Percentiles rank a stretch among this genome's conserved stretches.
These are phyloP conservation scores for Calliopsis andreniformis DNA, from an alignment of 1,140 invertebrate species.

Conservation along the genomic window DNA sequence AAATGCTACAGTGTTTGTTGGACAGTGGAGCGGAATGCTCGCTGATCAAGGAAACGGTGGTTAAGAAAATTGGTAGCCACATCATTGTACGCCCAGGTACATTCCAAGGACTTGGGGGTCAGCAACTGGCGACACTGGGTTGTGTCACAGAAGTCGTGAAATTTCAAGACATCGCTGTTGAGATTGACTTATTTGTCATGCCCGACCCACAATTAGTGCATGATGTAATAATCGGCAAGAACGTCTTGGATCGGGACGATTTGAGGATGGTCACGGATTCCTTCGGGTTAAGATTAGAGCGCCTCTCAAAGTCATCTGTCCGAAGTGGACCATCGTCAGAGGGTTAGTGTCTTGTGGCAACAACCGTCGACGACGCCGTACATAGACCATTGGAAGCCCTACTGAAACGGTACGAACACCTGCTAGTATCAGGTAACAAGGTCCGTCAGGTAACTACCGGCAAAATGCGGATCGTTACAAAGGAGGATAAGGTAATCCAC, in stretches of 20 bases:
- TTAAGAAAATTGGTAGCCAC: background rate
- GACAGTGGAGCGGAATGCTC: background rate
- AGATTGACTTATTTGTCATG: background rate
- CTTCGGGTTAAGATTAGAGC: background rate
- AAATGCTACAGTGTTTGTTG: background rate
- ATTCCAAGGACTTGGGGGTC: background rate
- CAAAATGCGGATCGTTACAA: too few species aligned
- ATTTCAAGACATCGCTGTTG: background rate
- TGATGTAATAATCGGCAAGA: background rate
- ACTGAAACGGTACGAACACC: background rate
- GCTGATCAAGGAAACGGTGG: background rate
- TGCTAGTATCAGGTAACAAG: background rate
- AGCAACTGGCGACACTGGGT: background rate
- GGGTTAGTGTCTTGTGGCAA: background rate
- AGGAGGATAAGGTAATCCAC: background rate
- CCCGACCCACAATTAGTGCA: background rate
- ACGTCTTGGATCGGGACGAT: background rate
- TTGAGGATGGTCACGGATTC: background rate
- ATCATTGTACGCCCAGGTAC: background rate
- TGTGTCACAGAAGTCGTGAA: background rate
- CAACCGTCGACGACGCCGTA: background rate
- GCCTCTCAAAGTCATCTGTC: background rate
- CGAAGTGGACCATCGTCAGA: background rate
- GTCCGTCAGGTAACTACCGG: background rate
- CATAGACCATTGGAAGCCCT: background rate